Conservation (phyloP, 2,888 invertebrate genomes). For the Xanthia icteritia region DNA sequence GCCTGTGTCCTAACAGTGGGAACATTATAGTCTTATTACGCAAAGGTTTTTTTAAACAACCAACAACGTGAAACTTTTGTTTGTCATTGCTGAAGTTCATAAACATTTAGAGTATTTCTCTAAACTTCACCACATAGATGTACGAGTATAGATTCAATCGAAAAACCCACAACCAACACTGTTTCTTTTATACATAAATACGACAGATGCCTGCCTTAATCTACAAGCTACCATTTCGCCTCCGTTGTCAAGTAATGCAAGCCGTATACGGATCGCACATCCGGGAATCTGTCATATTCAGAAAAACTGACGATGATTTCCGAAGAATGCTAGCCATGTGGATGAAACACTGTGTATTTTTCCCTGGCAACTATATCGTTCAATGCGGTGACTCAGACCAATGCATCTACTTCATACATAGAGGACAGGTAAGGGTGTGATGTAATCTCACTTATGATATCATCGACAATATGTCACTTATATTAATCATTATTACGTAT, state of each 20-base stretch:
- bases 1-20: too few relatives aligned
- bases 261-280: constrained; percentile 88
- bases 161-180: not conserved
- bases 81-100: not conserved
- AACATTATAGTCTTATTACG: too few relatives aligned
- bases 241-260: constrained; percentile 88
- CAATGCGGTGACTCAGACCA: constrained; percentile 90
- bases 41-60: not conserved
- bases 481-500: constrained; percentile 5
- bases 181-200: too few relatives aligned
- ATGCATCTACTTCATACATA: constrained; percentile 90
- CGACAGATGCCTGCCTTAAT: constrained; percentile 83
- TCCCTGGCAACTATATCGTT: constrained; percentile 90
- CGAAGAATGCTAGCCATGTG: constrained; percentile 87
- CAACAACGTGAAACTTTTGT: not conserved
- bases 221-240: constrained; percentile 83
- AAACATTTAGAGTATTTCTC: too few relatives aligned
- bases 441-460: constrained; percentile 28
- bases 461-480: constrained; percentile 17
- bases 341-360: constrained; percentile 88
- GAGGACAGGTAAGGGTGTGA: constrained; percentile 83
- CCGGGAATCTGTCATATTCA: constrained; percentile 87
- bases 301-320: constrained; percentile 86
- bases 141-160: too few relatives aligned
- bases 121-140: too few relatives aligned